A percentile compares a stretch with the other conserved stretches of the same genome.
Conservation (phyloP, 2,113 vertebrate species). For the Euleptes europaea region DNA sequence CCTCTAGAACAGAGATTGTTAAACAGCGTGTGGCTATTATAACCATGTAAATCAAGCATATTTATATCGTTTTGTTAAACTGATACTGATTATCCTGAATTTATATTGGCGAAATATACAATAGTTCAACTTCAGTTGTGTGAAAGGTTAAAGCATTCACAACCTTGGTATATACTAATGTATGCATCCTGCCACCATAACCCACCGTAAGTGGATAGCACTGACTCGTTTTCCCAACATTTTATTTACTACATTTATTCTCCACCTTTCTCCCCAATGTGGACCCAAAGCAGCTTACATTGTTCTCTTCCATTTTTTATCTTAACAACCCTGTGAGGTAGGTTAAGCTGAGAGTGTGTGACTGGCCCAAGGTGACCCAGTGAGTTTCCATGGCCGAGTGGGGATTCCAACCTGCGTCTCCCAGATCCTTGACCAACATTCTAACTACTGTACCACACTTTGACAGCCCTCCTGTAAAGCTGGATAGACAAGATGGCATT, state of each 20-base stretch:
- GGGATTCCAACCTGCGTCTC: too few species aligned
- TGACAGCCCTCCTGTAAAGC: neutral
- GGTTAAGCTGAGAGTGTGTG: too few species aligned
- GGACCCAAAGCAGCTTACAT: too few species aligned
- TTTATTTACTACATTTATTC: neutral
- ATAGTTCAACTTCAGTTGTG: neutral
- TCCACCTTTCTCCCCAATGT: too few species aligned
- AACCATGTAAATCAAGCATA: slow-evolving; percentile 6
- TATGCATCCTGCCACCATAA: neutral
- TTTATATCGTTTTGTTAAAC: slow-evolving; percentile 30
- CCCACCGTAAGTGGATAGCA: neutral
- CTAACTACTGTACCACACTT: too few species aligned
- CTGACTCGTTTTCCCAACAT: neutral
- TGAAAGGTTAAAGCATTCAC: neutral
- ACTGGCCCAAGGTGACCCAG: too few species aligned
- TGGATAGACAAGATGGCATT: neutral
- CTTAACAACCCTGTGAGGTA: too few species aligned
- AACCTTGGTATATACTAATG: neutral
- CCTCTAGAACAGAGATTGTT: neutral
- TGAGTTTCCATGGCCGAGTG: too few species aligned
- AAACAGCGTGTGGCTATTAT: neutral
- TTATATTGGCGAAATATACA: slow-evolving; percentile 1
- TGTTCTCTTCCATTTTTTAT: too few species aligned
- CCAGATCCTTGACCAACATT: too few species aligned
- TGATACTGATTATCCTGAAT: slow-evolving; percentile 21